phyloP scores from a whole-genome alignment of 2,888 invertebrate genomes.

The Spodoptera exigua region DNA sequence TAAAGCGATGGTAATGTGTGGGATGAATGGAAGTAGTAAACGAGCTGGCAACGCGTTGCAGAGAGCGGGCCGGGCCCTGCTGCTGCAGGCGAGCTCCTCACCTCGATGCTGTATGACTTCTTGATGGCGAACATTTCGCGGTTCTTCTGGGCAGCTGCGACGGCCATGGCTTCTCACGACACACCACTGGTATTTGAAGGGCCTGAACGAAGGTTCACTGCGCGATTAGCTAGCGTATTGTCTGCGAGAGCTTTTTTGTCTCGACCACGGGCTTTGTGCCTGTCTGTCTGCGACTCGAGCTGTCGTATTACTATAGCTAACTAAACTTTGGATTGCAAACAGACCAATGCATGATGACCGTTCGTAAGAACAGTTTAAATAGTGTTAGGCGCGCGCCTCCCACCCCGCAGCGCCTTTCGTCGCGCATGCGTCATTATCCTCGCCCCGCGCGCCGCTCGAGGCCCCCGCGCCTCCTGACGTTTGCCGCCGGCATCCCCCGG shows the following conservation, averaged over 20 bases:
- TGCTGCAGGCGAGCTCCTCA: conserved; percentile 87
- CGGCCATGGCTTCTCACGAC: conserved; percentile 92
- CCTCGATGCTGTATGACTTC: conserved; percentile 99
- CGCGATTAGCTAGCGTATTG: conserved; percentile 87
- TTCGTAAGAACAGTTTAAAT: conserved; percentile 91
- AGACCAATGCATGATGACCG: conserved; percentile 92
- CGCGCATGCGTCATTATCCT: conserved; percentile 90
- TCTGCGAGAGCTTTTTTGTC: conserved; percentile 87
- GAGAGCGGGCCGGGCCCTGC: conserved; percentile 43
- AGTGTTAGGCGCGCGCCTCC: conserved; percentile 88
- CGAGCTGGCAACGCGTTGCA: conserved; percentile 57
- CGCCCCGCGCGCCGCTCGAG: conserved; percentile 74
- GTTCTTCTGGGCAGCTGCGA: conserved; percentile 97
- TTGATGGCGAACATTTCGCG: conserved; percentile 99
- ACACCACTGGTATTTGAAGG: conserved; percentile 85
- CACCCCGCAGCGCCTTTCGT: conserved; percentile 88
- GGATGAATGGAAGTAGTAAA: conserved; percentile 45
- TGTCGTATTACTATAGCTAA: conserved; percentile 89
- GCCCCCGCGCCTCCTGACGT: conserved; percentile 44
- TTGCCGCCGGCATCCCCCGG: conserved; percentile 48
- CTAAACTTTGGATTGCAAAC: conserved; percentile 91
- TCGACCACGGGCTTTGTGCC: conserved; percentile 90
- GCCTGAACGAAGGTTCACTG: conserved; percentile 88
- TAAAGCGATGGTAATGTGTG: conserved; percentile 4
- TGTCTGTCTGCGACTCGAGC: conserved; percentile 89